Conservation (phyloP, 1,140 invertebrate species). For the Cryptotermes secundus region DNA sequence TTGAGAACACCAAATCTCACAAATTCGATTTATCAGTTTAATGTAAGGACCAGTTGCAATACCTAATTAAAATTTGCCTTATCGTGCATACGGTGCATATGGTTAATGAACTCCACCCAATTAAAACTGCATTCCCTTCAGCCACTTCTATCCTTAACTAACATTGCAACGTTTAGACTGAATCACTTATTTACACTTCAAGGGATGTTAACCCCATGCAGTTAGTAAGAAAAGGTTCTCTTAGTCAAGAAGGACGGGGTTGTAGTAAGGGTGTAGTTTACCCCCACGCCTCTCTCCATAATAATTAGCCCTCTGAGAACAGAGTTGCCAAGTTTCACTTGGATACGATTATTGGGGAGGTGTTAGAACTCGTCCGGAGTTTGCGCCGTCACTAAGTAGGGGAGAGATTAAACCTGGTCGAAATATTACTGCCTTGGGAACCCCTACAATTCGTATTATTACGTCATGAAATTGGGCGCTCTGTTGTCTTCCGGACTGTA, state of each 20-base stretch:
- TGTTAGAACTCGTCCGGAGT: neutral
- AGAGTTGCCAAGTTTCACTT: constrained; percentile 9
- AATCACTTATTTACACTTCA: neutral
- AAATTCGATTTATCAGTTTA: no score
- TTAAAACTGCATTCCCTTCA: neutral
- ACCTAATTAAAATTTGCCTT: no score
- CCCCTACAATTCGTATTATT: neutral
- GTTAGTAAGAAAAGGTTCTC: neutral
- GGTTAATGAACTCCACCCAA: no score
- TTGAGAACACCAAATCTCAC: no score
- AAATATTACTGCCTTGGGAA: neutral
- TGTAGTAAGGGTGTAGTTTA: neutral
- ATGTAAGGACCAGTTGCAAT: no score
- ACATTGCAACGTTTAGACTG: neutral
- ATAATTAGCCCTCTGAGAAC: constrained; percentile 15
- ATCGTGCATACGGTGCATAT: no score
- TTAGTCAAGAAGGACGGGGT: neutral
- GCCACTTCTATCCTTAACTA: neutral
- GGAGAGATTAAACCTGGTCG: constrained; percentile 9
- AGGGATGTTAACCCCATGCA: constrained; percentile 3
- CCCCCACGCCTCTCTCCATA: neutral
- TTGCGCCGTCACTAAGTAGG: neutral
- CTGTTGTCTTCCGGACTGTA: neutral
- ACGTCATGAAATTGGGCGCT: neutral
- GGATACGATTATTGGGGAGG: constrained; percentile 3